Conservation (phyloP, 2,797 vertebrate genomes). For the Sebastes paucispinis region DNA sequence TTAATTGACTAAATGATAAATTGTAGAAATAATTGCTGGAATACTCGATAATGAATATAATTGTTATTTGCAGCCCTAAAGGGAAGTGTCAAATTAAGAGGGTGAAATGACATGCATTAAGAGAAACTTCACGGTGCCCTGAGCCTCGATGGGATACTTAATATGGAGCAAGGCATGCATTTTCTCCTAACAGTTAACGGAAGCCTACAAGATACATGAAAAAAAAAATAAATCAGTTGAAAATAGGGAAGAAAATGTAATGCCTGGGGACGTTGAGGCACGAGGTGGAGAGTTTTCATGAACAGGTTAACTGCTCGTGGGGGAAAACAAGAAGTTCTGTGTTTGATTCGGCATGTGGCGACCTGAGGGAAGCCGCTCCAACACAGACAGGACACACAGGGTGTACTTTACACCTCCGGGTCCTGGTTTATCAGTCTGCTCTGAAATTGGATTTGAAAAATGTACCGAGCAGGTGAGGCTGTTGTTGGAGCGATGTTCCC, state of each 20-base stretch:
- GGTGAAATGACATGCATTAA: neutral
- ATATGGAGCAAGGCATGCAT: neutral
- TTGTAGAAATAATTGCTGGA: neutral
- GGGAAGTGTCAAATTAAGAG: neutral
- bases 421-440: slow-evolving; percentile 38
- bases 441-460: slow-evolving; percentile 50
- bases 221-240: neutral
- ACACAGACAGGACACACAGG: neutral
- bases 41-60: neutral
- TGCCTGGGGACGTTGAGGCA: neutral
- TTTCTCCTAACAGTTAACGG: neutral
- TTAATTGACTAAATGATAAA: neutral
- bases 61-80: neutral
- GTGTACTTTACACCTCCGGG: slow-evolving; percentile 10
- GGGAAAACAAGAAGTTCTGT: neutral
- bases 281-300: neutral
- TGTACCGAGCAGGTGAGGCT: neutral
- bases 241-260: neutral
- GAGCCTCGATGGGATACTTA: neutral
- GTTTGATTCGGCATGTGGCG: neutral
- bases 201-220: neutral
- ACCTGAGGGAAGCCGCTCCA: slow-evolving; percentile 5
- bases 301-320: neutral
- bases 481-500: neutral
- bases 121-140: neutral